Base-by-base conservation (phyloP, 2,113 vertebrate genomes). In the Marcusenius ussheri region DNA sequence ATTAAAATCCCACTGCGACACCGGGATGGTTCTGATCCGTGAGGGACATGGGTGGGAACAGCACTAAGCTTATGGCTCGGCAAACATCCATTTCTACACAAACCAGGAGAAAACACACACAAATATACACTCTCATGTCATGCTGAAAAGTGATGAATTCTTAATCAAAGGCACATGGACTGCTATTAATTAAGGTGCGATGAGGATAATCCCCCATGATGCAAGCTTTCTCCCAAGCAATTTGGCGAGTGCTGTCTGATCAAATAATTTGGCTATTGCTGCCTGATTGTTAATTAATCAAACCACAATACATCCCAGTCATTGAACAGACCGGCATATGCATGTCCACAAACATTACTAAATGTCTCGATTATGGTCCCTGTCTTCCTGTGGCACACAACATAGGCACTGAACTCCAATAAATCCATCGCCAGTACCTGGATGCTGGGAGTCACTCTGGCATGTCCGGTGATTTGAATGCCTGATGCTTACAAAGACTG, bases 141-240 rank as follows among this genome's bases (percentile, higher is more conserved):
- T n/a, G 8, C n/a, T 2, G 27, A n/a, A 31, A 85, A 58, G 58
- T 86, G 39, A 46, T 86, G 88, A 89, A 87, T 87, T 89, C 58
- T 87, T 89, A 89, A 91, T 91, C 58, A 87, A 89, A 89, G 56
- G 46, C 39, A 42, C 56, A 21, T 42, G 58, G 80, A 46, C 31
- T 50, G 47, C 11, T 46, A 24, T 77, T 89, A 91, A 91, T 91
- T 91, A 87, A n/a, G 83, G 21, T 27, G 13, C 27, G 39, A 83
- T 35, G 24, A 50, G 47, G 39, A 35, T 51, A 47, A 24, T 1
- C 5, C 11, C 77, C 27, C 11, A 51, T 45, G 8, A n/a, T 13
- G 21, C 5, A 1, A 47, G 15, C 49, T 58, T 86, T 49, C n/a
- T 89, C 80, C 49, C 77, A 88, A 87, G 56, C 50, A 77, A 89